Evolutionary conservation across 2,113 vertebrate species (phyloP), one percentile per base, ranked within the genome.

Genomic region (Vicugna pacos): DNA sequence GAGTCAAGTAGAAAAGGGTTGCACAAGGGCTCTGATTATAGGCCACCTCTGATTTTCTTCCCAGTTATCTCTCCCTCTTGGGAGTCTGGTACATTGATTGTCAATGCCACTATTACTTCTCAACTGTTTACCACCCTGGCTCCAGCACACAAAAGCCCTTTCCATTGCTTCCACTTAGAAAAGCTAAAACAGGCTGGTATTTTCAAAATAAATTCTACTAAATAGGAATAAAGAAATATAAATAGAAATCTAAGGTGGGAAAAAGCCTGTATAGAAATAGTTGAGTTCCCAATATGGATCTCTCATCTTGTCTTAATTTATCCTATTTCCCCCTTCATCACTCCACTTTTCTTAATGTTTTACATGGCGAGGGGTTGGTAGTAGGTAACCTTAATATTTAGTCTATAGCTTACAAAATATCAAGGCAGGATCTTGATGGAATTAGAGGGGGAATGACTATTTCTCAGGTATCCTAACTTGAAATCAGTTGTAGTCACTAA

Each of bases 151-250:
- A 89, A 76, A 90, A 67, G 20, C 50, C 22, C 19, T 79, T 75
- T 94, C 80, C 50, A 28, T 86, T 88, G 26, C 32, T 88, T 79
- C 85, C 50, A 30, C 17, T n/a, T 42, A 84, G 42, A 91, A 92
- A 94, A 67, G 3, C 13, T 77, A 94, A 96, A 42, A 48, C 46
- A 90, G 48, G 69, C 50, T 77, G 73, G 62, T 92, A n/a, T 42
- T 96, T 92, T 94, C 8, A 67, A 86, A 94, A 89, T 83, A 58
- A 95, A 87, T 73, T 95, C 32, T 62, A 52, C 10, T 64, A 76
- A 54, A 82, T 35, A 76, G 46, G 35, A 58, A 70, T 82, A 32
- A 89, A 94, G 38, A 89, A 64, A 12, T 65, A 17, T 19, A 65
- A 48, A 86, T 67, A 86, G 35, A 93, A 92, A 89, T 77, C 28